phyloP scores from a whole-genome alignment of 2,113 vertebrate genomes.

The Corythornis cristatus region DNA sequence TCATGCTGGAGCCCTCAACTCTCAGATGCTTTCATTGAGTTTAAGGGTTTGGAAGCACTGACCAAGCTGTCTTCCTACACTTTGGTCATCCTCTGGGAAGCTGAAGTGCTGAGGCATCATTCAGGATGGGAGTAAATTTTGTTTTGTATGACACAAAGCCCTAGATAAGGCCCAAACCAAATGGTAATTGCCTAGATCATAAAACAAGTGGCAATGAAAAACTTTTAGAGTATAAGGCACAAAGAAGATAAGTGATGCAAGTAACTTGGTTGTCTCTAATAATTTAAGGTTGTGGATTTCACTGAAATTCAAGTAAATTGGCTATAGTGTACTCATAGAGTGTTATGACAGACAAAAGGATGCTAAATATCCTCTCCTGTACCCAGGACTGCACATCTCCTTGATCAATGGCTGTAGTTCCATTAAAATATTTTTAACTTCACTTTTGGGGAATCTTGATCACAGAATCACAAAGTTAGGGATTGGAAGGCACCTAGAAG shows the following conservation, averaged over 20 bases:
- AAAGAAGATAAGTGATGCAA: neutral
- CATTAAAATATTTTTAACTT: conserved; percentile 68
- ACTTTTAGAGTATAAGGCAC: neutral
- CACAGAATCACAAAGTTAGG: neutral
- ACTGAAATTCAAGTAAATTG: conserved; percentile 60
- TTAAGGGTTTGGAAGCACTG: neutral
- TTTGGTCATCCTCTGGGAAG: neutral
- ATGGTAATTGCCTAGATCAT: neutral
- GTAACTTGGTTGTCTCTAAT: neutral
- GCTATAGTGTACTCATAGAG: neutral
- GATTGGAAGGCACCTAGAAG: too few relatives aligned
- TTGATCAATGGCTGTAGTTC: conserved; percentile 56
- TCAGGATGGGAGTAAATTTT: neutral
- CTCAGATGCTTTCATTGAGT: neutral
- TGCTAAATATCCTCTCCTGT: neutral
- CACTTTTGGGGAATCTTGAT: conserved; percentile 40
- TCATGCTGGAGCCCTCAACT: fast-evolving
- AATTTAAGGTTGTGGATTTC: conserved; percentile 56
- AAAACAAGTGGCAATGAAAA: neutral
- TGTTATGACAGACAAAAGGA: conserved; percentile 41
- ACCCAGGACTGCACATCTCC: conserved; percentile 1
- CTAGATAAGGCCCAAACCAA: neutral
- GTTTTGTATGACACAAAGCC: neutral
- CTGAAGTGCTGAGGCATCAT: neutral
- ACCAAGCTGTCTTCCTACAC: neutral